Evolutionary conservation across 2,113 vertebrate genomes (phyloP).

Genomic region (Ginglymostoma cirratum): DNA sequence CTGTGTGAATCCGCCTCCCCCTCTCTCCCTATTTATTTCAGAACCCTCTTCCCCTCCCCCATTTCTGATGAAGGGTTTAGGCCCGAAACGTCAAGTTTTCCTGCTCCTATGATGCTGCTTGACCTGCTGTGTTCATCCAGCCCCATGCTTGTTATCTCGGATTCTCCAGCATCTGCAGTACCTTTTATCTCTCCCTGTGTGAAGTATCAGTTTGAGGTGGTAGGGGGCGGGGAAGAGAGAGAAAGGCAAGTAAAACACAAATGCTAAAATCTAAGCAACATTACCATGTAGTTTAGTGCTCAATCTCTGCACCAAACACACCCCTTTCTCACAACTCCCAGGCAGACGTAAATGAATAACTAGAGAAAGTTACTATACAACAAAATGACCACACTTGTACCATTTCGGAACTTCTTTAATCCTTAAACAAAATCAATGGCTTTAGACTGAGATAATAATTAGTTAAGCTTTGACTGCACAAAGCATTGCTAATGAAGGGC

Average conservation of each 20-base stretch:
- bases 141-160: no score
- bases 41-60: no score
- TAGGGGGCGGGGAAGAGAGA: background rate
- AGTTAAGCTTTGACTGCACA: background rate
- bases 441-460: background rate
- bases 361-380: background rate
- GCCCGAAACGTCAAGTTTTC: no score
- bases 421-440: background rate
- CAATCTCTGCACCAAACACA: background rate
- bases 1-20: no score
- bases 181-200: no score
- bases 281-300: background rate
- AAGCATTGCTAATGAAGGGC: background rate
- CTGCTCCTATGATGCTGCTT: no score
- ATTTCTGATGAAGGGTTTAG: no score
- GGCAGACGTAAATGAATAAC: background rate
- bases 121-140: no score
- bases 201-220: background rate
- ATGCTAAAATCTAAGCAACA: background rate
- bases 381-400: background rate
- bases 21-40: no score
- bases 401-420: background rate
- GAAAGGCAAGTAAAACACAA: background rate
- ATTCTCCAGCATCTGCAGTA: no score
- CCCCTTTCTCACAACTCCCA: background rate